Base-by-base conservation (phyloP, 37 sponge, comb jelly and placozoan genomes). In the Ephydatia muelleri region DNA sequence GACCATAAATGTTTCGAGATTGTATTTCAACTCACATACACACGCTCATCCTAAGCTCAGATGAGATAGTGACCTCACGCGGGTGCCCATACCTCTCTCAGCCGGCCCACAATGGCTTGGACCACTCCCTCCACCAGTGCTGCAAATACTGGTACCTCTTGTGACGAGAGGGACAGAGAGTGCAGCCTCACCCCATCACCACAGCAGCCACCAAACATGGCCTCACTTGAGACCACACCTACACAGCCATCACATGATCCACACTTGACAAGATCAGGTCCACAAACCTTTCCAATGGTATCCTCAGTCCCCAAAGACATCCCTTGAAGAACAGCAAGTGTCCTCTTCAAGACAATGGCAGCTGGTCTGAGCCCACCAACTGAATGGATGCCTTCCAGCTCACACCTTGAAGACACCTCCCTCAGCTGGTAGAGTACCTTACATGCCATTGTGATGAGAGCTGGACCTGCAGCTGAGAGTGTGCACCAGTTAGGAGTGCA, bases 361-460 rank as follows among this genome's bases (percentile, higher is more conserved):
- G 82, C 67, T 23, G 88, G 88, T 26, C 31, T 32, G 30, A 88
- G 79, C 32, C 72, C 57, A 27, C 71, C 67, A 0, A 47, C 79
- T 2, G 73, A 28, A 12, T 36, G 35, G 25, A 88, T 88, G 31
- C 88, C 88, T 6, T 79, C 79, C 73, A 88, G 23, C 64, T 83
- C 88, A 72, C 68, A 28, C 65, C 30, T 80, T 6, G 65, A 6
- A 23, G 84, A 88, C 3, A 65, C 79, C 79, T 88, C 88, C 38
- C 47, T 72, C 43, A 88, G 72, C 67, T 88, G 88, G 79, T 78
- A 88, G 38, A 88, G 73, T 32, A 88, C 40, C 64, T 88, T 88
- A n/a, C 57, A 31, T n/a, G 28, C 29, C 14, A 65, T 31, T 6
- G 14, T 16, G 1, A 78, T 31, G 28, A 78, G 22, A 26, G n/a